A percentile compares a stretch with the other conserved stretches of the same genome.
phyloP scores from a whole-genome alignment of 2,888 invertebrate genomes.

The Lasioglossum leucozonium region DNA sequence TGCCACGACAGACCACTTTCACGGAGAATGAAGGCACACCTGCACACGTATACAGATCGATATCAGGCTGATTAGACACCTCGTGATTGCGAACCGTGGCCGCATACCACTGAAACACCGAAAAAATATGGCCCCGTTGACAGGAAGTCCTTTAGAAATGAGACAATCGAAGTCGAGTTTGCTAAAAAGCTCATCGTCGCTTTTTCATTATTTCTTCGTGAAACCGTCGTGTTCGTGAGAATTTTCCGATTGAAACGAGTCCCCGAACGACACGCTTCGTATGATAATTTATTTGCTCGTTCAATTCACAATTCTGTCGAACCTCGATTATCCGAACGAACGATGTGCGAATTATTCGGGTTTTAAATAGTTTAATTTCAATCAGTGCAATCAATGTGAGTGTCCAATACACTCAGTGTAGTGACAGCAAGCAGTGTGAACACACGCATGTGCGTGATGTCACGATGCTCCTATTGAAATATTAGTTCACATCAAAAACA shows the following conservation, averaged over 20 bases:
- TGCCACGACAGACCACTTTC: not conserved
- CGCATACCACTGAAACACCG: not conserved
- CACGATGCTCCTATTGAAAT: no score
- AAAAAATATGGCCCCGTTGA: not conserved
- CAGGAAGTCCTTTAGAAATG: not conserved
- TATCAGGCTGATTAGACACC: conserved; percentile 22
- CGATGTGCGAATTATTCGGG: no score
- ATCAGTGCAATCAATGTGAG: no score
- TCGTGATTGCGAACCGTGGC: not conserved
- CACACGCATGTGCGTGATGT: no score
- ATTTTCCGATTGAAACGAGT: not conserved
- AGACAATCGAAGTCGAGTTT: not conserved
- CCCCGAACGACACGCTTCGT: not conserved
- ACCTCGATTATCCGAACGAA: not conserved
- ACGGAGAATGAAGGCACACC: conserved; percentile 27
- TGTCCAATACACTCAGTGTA: no score
- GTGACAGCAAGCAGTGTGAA: no score
- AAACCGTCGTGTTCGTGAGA: not conserved
- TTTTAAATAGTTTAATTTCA: no score
- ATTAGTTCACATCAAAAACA: no score
- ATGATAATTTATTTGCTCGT: no score
- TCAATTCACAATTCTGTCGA: not conserved
- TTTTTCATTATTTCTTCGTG: not conserved
- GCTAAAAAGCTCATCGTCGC: not conserved
- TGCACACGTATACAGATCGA: conserved; percentile 27